Base-by-base conservation (phyloP, 2,113 vertebrate species). In the Epinephelus fuscoguttatus region DNA sequence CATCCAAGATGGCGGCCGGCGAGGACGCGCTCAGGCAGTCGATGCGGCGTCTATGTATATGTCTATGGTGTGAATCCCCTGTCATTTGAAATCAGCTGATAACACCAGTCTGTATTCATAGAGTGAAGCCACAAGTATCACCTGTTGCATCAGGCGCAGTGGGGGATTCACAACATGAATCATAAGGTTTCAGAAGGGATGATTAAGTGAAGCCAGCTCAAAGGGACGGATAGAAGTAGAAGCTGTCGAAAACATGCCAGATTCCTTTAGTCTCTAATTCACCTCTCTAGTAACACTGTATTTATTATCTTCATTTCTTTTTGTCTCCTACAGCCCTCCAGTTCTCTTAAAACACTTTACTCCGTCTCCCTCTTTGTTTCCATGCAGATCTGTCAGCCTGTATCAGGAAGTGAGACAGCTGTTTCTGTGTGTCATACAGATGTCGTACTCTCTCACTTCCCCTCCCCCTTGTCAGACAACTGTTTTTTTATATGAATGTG, bases 391-490 rank as follows among this genome's bases (percentile, higher is more conserved):
- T 66, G 40, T 12, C 49, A 52, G 50, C 60, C 55, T 45, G 25
- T 55, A 21, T 81, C 37, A 72, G 80, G 82, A 91, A 90, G 62
- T 81, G 84, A 77, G 67, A 70, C 57, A 60, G n/a, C 30, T 23
- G 64, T 82, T 75, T 75, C 49, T 82, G 53, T 76, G 37, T 70
- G 52, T 70, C 8, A 2, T 68, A 69, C 53, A 77, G 27, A 78
- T 70, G 50, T 60, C 12, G 5, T 55, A 21, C 21, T 40, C 50
- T 84, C 15, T 84, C 75, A 60, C 60, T 80, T 80, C 82, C 72
- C 4, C 42, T 71, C 62, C 9, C 27, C 21, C 27, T 14, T 30
- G 45, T 52, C n/a, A 53, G 30, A 45, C 13, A 21, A 14, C 55
- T 56, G 6, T 42, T 23, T 30, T 18, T 27, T 23, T 69, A 21